Conservation (phyloP, 2,888 invertebrate genomes). For the Eueremaeus valkanovi region DNA sequence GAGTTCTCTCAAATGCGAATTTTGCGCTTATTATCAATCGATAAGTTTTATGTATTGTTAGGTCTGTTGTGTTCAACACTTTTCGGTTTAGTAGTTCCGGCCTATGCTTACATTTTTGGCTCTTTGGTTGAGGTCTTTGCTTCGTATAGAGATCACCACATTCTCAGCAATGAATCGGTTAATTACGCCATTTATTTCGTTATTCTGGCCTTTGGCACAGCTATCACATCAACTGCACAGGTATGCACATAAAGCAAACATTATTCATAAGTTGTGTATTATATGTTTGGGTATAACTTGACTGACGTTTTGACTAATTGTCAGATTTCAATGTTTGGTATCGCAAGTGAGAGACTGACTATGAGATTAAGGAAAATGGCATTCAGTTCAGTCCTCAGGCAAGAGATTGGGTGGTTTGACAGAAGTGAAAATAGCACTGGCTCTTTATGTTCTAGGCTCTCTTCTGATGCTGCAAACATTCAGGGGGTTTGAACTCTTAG, state of each 20-base stretch:
- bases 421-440: conserved; percentile 52
- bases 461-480: conserved; percentile 55
- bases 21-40: neutral
- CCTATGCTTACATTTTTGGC: neutral
- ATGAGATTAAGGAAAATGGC: conserved; percentile 52
- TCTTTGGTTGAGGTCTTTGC: conserved; percentile 3
- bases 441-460: conserved; percentile 53
- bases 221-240: conserved; percentile 63
- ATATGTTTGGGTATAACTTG: no score
- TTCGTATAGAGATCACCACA: neutral
- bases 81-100: neutral
- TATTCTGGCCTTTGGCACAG: conserved; percentile 63
- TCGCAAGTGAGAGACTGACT: conserved; percentile 50
- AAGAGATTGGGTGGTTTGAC: conserved; percentile 55
- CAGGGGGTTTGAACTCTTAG: conserved; percentile 55
- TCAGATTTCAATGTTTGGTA: conserved; percentile 40
- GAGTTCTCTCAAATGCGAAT: conserved; percentile 1
- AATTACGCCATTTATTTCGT: conserved; percentile 65
- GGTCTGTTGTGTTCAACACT: neutral
- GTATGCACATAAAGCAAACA: conserved; percentile 47
- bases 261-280: no score
- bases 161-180: conserved; percentile 50
- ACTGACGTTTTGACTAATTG: no score
- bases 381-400: conserved; percentile 53
- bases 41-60: neutral